A percentile compares a stretch with the other conserved stretches of the same genome.
Evolutionary conservation across 2,888 invertebrate genomes (phyloP).

Genomic region (Chrysodeixis includens): DNA sequence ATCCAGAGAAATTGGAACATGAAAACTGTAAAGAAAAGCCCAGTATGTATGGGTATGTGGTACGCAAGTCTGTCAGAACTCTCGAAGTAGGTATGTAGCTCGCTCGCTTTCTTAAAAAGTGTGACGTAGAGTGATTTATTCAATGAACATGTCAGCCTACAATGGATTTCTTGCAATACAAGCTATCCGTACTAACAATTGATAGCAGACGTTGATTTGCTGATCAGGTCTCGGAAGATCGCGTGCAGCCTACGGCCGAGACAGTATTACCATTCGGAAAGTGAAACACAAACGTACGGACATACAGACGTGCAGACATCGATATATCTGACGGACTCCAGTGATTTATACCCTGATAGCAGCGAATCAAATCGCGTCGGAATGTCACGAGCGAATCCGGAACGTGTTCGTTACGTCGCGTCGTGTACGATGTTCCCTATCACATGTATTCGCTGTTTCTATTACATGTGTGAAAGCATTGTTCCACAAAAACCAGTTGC

Average conservation of each 20-base stretch:
- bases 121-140: neutral
- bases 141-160: conserved; percentile 5
- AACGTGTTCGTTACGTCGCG: conserved; percentile 42
- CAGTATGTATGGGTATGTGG: neutral
- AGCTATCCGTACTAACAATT: conserved; percentile 16
- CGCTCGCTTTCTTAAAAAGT: neutral
- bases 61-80: no score
- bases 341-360: conserved; percentile 29
- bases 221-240: conserved; percentile 8
- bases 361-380: conserved; percentile 47
- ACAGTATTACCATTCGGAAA: conserved; percentile 44
- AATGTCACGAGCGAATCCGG: conserved; percentile 51
- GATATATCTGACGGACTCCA: conserved; percentile 27
- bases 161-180: conserved; percentile 9
- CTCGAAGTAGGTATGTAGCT: neutral
- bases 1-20: neutral
- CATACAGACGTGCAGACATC: conserved; percentile 37
- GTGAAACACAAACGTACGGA: conserved; percentile 33
- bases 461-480: conserved; percentile 56
- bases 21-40: neutral
- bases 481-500: conserved; percentile 51
- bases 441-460: conserved; percentile 45
- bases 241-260: conserved; percentile 42
- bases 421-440: conserved; percentile 30
- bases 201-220: conserved; percentile 14